A percentile compares a stretch with the other conserved stretches of the same genome.
phyloP scores from a whole-genome alignment of 2,113 vertebrate species.

The Pavo muticus region DNA sequence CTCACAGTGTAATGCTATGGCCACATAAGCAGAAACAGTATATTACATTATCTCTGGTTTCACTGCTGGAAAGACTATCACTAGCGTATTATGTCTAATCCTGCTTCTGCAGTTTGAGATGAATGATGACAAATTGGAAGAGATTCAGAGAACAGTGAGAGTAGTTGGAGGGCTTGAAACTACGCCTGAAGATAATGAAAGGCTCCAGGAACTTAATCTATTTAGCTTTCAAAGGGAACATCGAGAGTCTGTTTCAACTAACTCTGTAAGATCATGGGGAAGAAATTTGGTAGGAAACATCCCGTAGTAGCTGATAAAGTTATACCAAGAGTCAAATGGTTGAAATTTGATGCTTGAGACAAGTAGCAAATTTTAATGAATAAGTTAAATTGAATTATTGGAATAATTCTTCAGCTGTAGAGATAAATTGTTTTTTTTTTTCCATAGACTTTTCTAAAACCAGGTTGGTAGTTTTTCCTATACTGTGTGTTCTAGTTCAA shows the following conservation, averaged over 20 bases:
- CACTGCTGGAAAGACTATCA: neutral
- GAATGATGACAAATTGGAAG: constrained; percentile 62
- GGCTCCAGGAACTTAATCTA: constrained; percentile 24
- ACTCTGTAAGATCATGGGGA: neutral
- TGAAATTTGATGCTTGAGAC: neutral
- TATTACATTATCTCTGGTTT: constrained; percentile 23
- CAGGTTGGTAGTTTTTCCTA: neutral
- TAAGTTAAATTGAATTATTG: neutral
- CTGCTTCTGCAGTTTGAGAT: constrained; percentile 17
- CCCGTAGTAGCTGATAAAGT: neutral
- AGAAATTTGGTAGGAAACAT: neutral
- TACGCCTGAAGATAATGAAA: constrained; percentile 28
- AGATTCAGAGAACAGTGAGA: constrained; percentile 37
- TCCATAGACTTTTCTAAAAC: neutral
- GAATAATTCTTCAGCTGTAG: neutral
- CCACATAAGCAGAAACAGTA: neutral
- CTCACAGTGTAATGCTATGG: neutral
- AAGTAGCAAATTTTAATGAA: neutral
- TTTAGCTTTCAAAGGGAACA: constrained; percentile 45
- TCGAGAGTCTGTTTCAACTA: neutral
- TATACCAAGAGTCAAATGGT: neutral
- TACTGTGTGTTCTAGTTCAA: neutral
- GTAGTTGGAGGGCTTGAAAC: constrained; percentile 20
- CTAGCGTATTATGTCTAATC: neutral
- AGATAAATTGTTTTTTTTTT: neutral